Percentiles rank a stretch among this genome's conserved stretches.
These are phyloP conservation scores for Blennius ocellaris DNA, from an alignment of 2,113 vertebrate genomes.

Conservation along the genomic window DNA sequence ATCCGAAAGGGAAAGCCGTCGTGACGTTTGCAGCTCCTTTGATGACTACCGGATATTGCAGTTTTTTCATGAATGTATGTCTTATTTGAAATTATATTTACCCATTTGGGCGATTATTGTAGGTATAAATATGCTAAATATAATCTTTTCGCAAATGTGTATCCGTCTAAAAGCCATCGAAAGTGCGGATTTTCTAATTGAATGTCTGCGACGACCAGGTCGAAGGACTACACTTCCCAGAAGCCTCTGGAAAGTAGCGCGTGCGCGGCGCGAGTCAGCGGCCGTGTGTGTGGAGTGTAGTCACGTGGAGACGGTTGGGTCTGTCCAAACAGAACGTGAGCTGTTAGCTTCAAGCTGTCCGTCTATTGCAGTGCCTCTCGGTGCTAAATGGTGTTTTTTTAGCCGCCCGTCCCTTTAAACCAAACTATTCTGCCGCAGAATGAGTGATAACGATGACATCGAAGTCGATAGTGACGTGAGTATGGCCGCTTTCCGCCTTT, in stretches of 20 bases:
- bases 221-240: conserved; percentile 69
- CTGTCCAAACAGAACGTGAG: conserved; percentile 73
- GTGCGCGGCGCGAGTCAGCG: conserved; percentile 35
- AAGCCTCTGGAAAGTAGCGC: neutral
- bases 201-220: fast-evolving
- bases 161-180: neutral
- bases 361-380: conserved; percentile 64
- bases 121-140: fast-evolving
- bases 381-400: conserved; percentile 78
- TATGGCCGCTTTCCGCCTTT: conserved; percentile 53
- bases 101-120: fast-evolving
- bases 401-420: conserved; percentile 73
- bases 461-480: conserved; percentile 99
- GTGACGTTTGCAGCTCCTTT: neutral
- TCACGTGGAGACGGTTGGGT: conserved; percentile 81
- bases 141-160: neutral
- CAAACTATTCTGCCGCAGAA: conserved; percentile 84
- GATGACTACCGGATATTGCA: conserved; percentile 59
- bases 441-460: conserved; percentile 99
- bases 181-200: neutral
- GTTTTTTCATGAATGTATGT: conserved; percentile 21
- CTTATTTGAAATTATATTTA: neutral
- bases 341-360: conserved; percentile 49
- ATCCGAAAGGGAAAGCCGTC: neutral
- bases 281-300: conserved; percentile 69